Evolutionary conservation across 2,888 invertebrate genomes (phyloP).

Genomic region (Ecdyonurus torrentis): DNA sequence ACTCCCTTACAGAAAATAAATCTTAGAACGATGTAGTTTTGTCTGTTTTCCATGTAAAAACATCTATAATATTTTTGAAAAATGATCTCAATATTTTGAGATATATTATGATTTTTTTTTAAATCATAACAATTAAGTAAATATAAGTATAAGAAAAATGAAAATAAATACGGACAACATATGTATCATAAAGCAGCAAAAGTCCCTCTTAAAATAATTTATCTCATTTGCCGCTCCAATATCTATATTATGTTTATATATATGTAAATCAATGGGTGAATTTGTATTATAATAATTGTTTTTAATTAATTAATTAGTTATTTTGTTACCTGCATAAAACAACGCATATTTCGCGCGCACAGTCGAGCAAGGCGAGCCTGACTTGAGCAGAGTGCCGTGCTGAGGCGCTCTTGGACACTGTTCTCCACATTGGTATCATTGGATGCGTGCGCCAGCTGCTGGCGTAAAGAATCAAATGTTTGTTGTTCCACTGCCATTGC

Average conservation of each 20-base stretch:
- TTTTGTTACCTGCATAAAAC: conserved; percentile 25
- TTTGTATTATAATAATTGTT: background rate
- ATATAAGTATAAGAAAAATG: no score
- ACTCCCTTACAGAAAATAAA: no score
- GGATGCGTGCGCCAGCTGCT: conserved; percentile 19
- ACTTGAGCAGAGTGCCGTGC: conserved; percentile 22
- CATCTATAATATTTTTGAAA: no score
- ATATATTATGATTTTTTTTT: no score
- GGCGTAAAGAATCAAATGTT: conserved; percentile 23
- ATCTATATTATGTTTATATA: background rate
- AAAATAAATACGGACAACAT: no score
- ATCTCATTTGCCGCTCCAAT: no score
- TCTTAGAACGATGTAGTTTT: no score
- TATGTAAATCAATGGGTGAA: background rate
- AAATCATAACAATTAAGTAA: no score
- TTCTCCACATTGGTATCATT: conserved; percentile 13
- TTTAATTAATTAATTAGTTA: background rate
- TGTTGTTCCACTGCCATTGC: conserved; percentile 26
- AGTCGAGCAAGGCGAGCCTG: conserved; percentile 24
- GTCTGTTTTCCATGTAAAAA: no score
- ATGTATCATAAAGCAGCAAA: no score
- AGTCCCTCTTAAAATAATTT: no score
- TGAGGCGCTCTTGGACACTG: conserved; percentile 15
- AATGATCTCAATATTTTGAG: no score
- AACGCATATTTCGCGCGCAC: conserved; percentile 26